Conservation (phyloP, 2,888 invertebrate species). For the Resseliella maxima region DNA sequence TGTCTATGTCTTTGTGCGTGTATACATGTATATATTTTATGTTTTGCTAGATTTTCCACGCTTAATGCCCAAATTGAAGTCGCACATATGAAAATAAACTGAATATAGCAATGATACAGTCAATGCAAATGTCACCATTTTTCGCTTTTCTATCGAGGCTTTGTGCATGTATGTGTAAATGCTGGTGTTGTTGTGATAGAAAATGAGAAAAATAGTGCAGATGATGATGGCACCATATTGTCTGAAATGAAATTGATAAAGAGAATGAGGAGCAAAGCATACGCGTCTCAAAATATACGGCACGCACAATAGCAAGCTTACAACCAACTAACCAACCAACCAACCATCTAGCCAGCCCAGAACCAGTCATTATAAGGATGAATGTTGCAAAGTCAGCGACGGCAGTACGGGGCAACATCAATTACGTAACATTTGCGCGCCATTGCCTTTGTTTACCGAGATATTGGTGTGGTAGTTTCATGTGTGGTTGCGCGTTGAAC, state of each 20-base stretch:
- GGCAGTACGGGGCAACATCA: not conserved
- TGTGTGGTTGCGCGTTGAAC: conserved; percentile 27
- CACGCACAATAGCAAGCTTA: too few relatives aligned
- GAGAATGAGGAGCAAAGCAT: conserved; percentile 19
- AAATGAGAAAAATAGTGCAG: conserved; percentile 43
- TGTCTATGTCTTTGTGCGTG: not conserved
- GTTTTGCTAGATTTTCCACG: not conserved
- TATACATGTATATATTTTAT: not conserved
- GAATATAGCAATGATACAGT: not conserved
- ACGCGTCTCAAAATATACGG: conserved; percentile 14
- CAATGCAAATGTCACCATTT: not conserved
- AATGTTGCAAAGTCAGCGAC: not conserved
- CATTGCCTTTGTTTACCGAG: not conserved
- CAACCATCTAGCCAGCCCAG: not conserved
- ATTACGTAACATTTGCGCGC: not conserved
- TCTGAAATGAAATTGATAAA: conserved; percentile 49
- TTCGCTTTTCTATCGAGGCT: not conserved
- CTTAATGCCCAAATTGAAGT: conserved; percentile 32
- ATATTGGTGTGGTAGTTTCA: not conserved
- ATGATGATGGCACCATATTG: conserved; percentile 54
- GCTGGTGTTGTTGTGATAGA: not conserved
- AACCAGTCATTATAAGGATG: not conserved
- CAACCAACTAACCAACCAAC: not conserved
- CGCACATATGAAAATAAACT: not conserved
- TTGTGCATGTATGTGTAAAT: not conserved